Conservation (phyloP, 2,113 vertebrate species). For the Polyodon spathula region DNA sequence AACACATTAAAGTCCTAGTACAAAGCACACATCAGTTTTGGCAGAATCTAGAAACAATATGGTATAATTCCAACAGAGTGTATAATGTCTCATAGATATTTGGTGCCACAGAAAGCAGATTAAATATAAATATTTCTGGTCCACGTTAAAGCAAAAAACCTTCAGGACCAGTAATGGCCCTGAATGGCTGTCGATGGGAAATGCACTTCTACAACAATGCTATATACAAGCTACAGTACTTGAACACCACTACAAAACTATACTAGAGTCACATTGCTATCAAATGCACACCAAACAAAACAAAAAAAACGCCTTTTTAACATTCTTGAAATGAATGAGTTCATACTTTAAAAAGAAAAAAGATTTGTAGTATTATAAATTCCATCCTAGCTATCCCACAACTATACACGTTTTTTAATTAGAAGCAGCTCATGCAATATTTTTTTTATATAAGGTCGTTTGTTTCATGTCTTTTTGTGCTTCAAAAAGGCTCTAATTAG, state of each 20-base stretch:
- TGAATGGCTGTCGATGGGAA: not conserved
- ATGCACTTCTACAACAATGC: not conserved
- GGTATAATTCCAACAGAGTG: too few relatives aligned
- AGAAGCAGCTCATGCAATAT: slow-evolving; percentile 15
- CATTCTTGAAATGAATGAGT: too few relatives aligned
- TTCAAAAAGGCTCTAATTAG: not conserved
- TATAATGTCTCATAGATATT: too few relatives aligned
- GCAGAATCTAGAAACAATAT: slow-evolving; percentile 20
- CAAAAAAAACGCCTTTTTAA: too few relatives aligned
- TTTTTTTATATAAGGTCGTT: not conserved
- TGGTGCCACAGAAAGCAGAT: too few relatives aligned
- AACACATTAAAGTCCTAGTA: slow-evolving; percentile 21
- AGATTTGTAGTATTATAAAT: not conserved
- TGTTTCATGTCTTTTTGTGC: not conserved
- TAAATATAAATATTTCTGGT: too few relatives aligned
- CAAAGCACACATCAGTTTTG: slow-evolving; percentile 16
- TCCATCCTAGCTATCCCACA: slow-evolving; percentile 7
- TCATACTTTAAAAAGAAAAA: slow-evolving; percentile 24
- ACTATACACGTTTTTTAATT: not conserved
- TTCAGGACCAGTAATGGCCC: not conserved
- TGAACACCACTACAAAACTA: slow-evolving; percentile 8
- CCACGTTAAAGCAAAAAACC: too few relatives aligned
- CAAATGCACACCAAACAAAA: not conserved
- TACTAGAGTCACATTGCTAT: slow-evolving; percentile 9
- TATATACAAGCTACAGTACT: slow-evolving; percentile 16